Evolutionary conservation across 2,888 invertebrate genomes (phyloP).

Genomic region (Hydriomena furcata): DNA sequence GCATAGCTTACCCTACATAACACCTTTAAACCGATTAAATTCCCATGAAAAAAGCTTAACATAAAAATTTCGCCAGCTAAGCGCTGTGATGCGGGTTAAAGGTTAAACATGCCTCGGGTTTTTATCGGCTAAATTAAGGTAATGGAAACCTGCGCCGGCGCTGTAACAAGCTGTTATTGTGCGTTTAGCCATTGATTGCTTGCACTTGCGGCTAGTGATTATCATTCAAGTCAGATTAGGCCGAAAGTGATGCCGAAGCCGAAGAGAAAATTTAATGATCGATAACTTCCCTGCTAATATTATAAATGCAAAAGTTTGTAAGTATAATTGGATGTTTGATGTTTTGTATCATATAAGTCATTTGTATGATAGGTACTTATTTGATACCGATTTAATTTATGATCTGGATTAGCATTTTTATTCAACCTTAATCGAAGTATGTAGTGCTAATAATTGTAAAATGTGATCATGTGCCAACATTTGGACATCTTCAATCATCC

Average conservation of each 20-base stretch:
- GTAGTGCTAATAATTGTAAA: too few species aligned
- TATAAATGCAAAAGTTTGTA: too few species aligned
- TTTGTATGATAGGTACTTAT: too few species aligned
- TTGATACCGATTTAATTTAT: too few species aligned
- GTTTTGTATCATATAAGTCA: too few species aligned
- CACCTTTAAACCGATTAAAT: slow-evolving; percentile 25
- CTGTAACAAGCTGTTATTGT: slow-evolving; percentile 73
- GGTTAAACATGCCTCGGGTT: slow-evolving; percentile 65
- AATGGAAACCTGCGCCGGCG: slow-evolving; percentile 60
- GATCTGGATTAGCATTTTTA: too few species aligned
- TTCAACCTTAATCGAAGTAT: too few species aligned
- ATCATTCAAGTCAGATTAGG: background rate
- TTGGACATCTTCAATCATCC: too few species aligned
- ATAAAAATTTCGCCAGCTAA: slow-evolving; percentile 35
- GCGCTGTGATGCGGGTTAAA: slow-evolving; percentile 48
- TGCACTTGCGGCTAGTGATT: slow-evolving; percentile 41
- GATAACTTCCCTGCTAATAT: too few species aligned
- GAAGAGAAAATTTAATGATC: background rate
- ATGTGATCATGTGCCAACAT: slow-evolving; percentile 4
- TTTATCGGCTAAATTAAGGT: slow-evolving; percentile 69
- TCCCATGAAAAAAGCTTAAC: slow-evolving; percentile 26
- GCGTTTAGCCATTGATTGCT: slow-evolving; percentile 56
- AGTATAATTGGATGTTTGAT: too few species aligned
- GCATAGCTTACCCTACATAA: too few species aligned
- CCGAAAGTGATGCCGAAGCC: slow-evolving; percentile 1